A percentile compares a stretch with the other conserved stretches of the same genome.
Evolutionary conservation across 2,113 vertebrate species (phyloP).

Genomic region (Scomber colias): DNA sequence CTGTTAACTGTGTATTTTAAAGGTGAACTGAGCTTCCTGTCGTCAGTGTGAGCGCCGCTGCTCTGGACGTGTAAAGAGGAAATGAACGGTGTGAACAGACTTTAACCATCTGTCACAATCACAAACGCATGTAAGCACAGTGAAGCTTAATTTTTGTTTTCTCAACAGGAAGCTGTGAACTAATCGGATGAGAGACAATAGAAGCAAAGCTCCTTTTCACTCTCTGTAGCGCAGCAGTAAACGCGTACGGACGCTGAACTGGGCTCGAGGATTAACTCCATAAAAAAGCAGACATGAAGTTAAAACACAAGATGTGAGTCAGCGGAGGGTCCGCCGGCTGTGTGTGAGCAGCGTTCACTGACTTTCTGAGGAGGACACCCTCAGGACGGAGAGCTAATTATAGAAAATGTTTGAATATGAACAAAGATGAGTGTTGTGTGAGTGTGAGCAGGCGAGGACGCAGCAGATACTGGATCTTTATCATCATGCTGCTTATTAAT

Average conservation of each 20-base stretch:
- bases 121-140: not conserved
- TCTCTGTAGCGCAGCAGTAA: not conserved
- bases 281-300: slow-evolving; percentile 3
- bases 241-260: not conserved
- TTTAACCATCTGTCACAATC: slow-evolving; percentile 3
- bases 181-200: slow-evolving; percentile 29
- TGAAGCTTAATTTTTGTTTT: slow-evolving; percentile 30
- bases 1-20: not conserved
- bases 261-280: not conserved
- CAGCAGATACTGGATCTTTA: not conserved
- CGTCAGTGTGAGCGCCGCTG: not conserved
- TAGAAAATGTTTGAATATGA: not conserved
- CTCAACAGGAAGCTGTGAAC: slow-evolving; percentile 11
- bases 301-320: not conserved
- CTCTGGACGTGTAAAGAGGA: not conserved
- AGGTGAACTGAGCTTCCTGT: not conserved
- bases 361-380: not conserved
- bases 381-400: not conserved
- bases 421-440: not conserved
- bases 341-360: not conserved
- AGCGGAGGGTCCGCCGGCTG: not conserved
- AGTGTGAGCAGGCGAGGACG: not conserved
- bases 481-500: no score
- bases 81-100: not conserved
- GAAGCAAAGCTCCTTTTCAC: slow-evolving; percentile 16